These are phyloP conservation scores for Diphyllodes magnificus DNA, from an alignment of 2,113 vertebrate genomes.

Conservation along the genomic window DNA sequence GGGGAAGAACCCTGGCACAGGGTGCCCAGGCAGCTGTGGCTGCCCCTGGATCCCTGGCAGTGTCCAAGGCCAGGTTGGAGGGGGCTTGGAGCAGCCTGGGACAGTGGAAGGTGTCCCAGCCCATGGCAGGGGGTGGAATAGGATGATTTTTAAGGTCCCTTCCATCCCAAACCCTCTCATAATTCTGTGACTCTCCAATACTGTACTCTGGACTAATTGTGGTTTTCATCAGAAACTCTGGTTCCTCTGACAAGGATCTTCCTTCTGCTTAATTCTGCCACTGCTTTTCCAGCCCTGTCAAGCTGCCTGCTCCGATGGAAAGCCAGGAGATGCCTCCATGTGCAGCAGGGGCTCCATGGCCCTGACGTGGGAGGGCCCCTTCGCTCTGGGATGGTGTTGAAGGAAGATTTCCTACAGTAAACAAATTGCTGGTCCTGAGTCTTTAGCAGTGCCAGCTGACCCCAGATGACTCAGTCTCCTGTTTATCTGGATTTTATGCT, in stretches of 20 bases:
- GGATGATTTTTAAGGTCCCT: background rate
- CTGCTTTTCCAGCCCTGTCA: background rate
- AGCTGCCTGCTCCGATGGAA: background rate
- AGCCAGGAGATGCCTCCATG: background rate
- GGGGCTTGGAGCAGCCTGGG: background rate
- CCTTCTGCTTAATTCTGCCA: background rate
- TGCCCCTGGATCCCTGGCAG: background rate
- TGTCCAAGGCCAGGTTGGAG: background rate
- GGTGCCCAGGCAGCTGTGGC: background rate
- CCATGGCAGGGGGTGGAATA: fast-evolving
- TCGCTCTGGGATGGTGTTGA: fast-evolving
- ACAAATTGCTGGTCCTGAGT: background rate
- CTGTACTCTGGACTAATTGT: background rate
- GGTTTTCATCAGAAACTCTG: background rate
- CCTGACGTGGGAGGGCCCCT: background rate
- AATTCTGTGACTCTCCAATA: background rate
- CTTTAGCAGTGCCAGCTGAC: background rate
- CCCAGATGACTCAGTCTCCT: background rate
- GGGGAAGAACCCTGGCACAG: background rate
- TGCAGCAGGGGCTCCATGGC: fast-evolving
- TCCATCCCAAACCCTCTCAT: background rate
- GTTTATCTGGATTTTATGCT: background rate
- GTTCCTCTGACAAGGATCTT: background rate
- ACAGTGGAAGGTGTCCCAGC: background rate
- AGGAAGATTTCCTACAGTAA: background rate